These are phyloP conservation scores for Dicranocentrus wangi DNA, from an alignment of 2,888 invertebrate genomes.

Conservation along the genomic window DNA sequence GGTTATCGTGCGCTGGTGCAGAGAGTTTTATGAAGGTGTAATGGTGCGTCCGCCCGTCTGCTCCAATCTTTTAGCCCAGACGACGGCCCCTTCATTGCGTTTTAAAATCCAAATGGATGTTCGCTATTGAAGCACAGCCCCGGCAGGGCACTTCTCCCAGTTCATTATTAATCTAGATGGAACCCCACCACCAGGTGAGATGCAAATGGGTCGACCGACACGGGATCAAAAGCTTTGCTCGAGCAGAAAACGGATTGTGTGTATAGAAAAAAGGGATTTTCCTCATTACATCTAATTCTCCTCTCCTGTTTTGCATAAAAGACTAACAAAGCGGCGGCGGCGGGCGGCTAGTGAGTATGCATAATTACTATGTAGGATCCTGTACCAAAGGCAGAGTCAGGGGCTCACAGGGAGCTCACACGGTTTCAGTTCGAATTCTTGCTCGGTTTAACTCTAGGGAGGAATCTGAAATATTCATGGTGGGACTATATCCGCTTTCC, in stretches of 20 bases:
- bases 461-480: no score
- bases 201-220: slow-evolving; percentile 50
- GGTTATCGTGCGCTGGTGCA: no score
- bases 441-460: no score
- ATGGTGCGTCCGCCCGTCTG: no score
- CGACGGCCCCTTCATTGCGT: no score
- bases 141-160: no score
- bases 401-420: neutral
- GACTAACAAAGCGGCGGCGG: neutral
- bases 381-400: neutral
- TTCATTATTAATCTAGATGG: slow-evolving; percentile 68
- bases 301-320: neutral
- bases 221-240: slow-evolving; percentile 55
- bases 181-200: slow-evolving; percentile 61
- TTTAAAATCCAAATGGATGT: no score
- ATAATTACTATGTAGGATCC: slow-evolving; percentile 3
- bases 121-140: no score
- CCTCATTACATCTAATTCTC: slow-evolving; percentile 21
- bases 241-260: slow-evolving; percentile 12
- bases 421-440: no score
- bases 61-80: no score
- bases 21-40: no score
- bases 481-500: neutral
- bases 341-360: neutral
- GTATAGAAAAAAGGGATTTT: slow-evolving; percentile 10